Evolutionary conservation across 2,797 vertebrate species (phyloP).

Genomic region (Ispidina lecontei): DNA sequence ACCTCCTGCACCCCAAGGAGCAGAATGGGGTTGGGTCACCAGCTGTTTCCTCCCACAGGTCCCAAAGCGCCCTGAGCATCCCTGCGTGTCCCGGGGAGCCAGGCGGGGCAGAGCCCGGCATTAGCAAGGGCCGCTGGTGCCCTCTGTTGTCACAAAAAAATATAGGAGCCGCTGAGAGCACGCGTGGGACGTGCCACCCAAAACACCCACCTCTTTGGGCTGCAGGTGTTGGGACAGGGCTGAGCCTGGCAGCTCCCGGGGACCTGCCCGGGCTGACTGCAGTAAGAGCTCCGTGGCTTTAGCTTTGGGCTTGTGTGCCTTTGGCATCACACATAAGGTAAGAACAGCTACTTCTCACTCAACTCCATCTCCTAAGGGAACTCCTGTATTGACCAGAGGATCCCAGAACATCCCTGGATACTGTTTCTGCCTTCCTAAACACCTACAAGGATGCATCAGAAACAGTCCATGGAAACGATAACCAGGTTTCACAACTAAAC

Average conservation of each 20-base stretch:
- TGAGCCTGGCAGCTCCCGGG: not conserved
- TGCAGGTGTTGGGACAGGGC: not conserved
- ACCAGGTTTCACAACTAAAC: not conserved
- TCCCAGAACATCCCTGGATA: not conserved
- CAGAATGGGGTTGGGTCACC: not conserved
- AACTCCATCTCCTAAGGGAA: not conserved
- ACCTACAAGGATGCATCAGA: not conserved
- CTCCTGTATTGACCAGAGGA: not conserved
- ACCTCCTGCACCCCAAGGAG: not conserved
- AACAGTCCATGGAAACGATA: not conserved
- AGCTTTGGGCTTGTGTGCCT: not conserved
- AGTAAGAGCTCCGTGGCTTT: not conserved
- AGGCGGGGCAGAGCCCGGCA: not conserved
- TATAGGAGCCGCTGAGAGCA: not conserved
- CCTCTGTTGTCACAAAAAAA: conserved; percentile 56
- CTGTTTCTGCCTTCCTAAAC: not conserved
- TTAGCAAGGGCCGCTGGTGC: conserved; percentile 60
- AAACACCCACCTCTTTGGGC: not conserved
- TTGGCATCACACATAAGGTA: not conserved
- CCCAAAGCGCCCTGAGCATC: not conserved
- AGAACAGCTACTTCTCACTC: accelerated
- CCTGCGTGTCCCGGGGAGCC: not conserved
- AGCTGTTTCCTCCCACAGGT: not conserved
- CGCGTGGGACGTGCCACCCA: not conserved
- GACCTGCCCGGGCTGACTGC: not conserved